Evolutionary conservation across 2,888 invertebrate genomes (phyloP), one percentile per base, ranked within the genome.

Genomic region (Drosophila pegasa): DNA sequence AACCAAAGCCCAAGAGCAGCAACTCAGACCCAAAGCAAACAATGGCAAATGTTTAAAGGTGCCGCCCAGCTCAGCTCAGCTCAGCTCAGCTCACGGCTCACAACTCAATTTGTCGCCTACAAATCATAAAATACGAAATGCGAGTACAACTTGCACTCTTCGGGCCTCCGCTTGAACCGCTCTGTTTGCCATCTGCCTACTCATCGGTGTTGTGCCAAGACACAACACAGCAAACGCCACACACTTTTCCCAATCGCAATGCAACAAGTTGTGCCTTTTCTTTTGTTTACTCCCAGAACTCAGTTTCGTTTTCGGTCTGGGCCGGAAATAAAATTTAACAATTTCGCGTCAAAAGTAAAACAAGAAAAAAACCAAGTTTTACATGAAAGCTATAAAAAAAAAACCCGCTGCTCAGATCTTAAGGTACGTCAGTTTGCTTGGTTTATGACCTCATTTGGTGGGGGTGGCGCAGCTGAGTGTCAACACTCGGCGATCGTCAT

Each of bases 81-180:
- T 31, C 48, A 31, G 20, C 47, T 47, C 18, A 6, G 31, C 56
- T 29, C 52, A 12, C 31, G 16, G 47, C 50, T 60, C 43, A 20
- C 66, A 77, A 57, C 76, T 84, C 87, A 82, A 83, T 87, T 86
- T 89, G 88, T 90, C 89, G 90, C 91, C 90, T 86, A 91, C 91
- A 91, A 87, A 75, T 69, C 79, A 83, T 81, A 74, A 85, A 77
- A 80, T 57, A 68, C 75, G 56, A 57, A 61, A 56, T 54, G 6
- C 43, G 25, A 76, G 63, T 54, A 41, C 52, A 70, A 67, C 50
- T 41, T 68, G 63, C 68, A 61, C 62, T 64, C 71, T 45, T 55
- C 40, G 35, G 52, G 35, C 51, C 57, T 18, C 41, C 40, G 33
- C 48, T n/a, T 14, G 22, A 41, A 29, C 38, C 16, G 45, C 58